Base-by-base conservation (phyloP, 2,113 vertebrate genomes). In the Glareola pratincola region DNA sequence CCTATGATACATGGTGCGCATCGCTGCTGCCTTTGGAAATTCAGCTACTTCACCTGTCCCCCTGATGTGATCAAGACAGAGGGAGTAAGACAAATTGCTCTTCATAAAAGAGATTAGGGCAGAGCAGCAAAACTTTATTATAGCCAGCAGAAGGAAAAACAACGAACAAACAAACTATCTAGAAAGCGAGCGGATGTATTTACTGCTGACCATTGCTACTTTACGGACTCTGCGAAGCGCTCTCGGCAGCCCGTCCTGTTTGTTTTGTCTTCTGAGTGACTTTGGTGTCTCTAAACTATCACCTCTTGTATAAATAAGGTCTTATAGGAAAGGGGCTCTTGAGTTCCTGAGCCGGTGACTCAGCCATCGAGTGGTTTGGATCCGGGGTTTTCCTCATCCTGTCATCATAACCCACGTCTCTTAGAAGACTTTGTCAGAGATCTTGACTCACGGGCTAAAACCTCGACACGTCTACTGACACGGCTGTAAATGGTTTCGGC, bases 61-160 rank as follows among this genome's bases (percentile, higher is more conserved):
- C 45, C n/a, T 50, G 84, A 85, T 32, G 84, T 36, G 88, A 94
- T 67, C 78, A 29, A 92, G 78, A 96, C 90, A 79, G 81, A 39
- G 63, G 57, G 94, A 96, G 94, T 69, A 97, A 97, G 96, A 97
- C 97, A 96, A 97, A 97, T 97, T 95, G 95, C 94, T 95, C 94
- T 77, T 95, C 92, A 89, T 85, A 67, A 74, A 96, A 91, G 22
- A 63, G 85, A 95, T 96, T 85, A 95, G 37, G 69, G 81, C 63
- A 59, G 81, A 92, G 85, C 56, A 78, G 53, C 39, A 76, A 95
- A 93, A 80, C 79, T 73, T 88, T 91, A 88, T 87, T 87, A 83
- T 66, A 71, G 69, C 56, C 91, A 79, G 60, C 84, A 88, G 75
- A 92, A 88, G 62, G 83, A 10, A 79, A 92, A 88, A 29, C 74